Conservation (phyloP, 2,797 vertebrate species). For the Carduelis carduelis region DNA sequence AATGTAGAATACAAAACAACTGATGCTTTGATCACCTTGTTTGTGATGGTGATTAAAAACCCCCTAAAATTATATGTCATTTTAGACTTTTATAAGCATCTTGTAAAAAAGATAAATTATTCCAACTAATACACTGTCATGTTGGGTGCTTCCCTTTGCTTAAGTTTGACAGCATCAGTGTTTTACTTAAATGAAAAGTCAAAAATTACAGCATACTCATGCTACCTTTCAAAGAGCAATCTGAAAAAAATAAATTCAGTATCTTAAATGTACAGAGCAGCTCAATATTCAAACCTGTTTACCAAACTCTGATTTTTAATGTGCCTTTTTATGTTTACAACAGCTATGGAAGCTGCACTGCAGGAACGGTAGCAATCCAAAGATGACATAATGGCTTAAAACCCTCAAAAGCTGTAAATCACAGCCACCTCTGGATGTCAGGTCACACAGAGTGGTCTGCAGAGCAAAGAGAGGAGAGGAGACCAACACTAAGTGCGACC, state of each 20-base stretch:
- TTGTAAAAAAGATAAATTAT: not conserved
- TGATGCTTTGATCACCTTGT: not conserved
- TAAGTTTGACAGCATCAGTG: not conserved
- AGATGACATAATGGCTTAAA: not conserved
- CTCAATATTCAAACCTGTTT: not conserved
- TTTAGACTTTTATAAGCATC: not conserved
- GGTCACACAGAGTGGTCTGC: not conserved
- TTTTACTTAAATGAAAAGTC: not conserved
- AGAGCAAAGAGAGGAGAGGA: not conserved
- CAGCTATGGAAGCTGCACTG: not conserved
- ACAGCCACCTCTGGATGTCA: not conserved
- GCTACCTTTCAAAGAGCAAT: not conserved
- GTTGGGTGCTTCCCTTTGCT: not conserved
- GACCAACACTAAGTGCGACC: not conserved
- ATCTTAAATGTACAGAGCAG: not conserved
- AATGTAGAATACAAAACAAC: not conserved
- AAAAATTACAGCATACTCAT: not conserved
- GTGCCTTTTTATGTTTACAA: not conserved
- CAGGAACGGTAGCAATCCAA: not conserved
- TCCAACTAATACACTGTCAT: not conserved
- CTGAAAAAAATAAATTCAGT: not conserved
- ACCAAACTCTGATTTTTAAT: not conserved
- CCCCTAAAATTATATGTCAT: accelerated
- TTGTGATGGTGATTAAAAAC: not conserved
- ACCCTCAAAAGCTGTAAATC: not conserved